Conservation (phyloP, 2,888 invertebrate species). For the Ptilodon capucinus region DNA sequence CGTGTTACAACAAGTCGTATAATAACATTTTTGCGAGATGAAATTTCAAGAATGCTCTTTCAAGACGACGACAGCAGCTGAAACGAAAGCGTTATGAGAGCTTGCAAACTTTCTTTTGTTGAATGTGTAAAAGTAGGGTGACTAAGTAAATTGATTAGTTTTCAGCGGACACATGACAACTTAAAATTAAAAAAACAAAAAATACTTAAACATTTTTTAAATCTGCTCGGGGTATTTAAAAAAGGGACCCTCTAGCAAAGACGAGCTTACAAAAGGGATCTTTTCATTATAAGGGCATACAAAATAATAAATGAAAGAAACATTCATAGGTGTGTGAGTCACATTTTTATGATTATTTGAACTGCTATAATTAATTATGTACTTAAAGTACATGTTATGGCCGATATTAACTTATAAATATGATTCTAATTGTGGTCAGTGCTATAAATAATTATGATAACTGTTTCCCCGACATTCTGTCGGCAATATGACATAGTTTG, state of each 20-base stretch:
- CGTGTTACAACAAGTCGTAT: conserved; percentile 8
- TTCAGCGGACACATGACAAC: neutral
- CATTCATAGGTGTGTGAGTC: too few relatives aligned
- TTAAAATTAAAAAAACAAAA: too few relatives aligned
- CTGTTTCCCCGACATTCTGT: conserved; percentile 1
- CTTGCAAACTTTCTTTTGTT: conserved; percentile 43
- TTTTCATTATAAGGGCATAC: too few relatives aligned
- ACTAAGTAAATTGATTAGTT: conserved; percentile 13
- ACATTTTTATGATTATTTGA: too few relatives aligned
- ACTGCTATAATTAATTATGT: too few relatives aligned
- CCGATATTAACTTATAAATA: conserved; percentile 8
- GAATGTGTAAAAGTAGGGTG: conserved; percentile 27
- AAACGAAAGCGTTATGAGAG: conserved; percentile 42
- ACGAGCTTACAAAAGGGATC: too few relatives aligned
- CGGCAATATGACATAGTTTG: neutral
- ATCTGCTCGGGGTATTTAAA: too few relatives aligned
- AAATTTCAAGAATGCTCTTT: conserved; percentile 41
- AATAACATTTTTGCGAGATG: conserved; percentile 37
- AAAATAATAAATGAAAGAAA: too few relatives aligned
- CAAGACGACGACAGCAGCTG: conserved; percentile 35
- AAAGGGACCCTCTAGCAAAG: too few relatives aligned
- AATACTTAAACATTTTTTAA: too few relatives aligned
- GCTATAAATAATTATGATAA: conserved; percentile 27
- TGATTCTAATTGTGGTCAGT: conserved; percentile 14
- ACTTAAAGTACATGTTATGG: too few relatives aligned